Conservation (phyloP, 2,888 invertebrate genomes). For the Tenthredo amoena region DNA sequence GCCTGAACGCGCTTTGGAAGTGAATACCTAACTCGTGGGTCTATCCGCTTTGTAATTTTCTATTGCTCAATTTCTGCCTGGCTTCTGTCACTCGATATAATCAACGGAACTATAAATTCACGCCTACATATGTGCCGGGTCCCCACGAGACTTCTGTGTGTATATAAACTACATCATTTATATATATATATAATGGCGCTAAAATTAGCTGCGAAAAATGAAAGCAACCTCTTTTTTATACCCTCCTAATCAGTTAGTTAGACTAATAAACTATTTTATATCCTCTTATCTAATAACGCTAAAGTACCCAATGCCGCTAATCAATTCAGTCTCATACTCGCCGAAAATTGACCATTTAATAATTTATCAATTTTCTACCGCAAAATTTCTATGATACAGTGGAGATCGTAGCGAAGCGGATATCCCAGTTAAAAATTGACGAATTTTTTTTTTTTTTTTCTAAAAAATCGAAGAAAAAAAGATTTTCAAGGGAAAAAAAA, state of each 20-base stretch:
- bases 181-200: background rate
- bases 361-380: background rate
- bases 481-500: too few species aligned
- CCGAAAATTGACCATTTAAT: constrained; percentile 4
- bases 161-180: background rate
- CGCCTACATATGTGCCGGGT: background rate
- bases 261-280: background rate
- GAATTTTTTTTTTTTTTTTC: too few species aligned
- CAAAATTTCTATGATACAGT: too few species aligned
- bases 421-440: too few species aligned
- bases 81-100: background rate
- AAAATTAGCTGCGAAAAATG: background rate
- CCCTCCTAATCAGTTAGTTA: background rate
- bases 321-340: background rate
- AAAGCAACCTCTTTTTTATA: background rate
- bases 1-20: constrained; percentile 18
- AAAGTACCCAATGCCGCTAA: background rate
- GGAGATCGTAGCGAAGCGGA: too few species aligned
- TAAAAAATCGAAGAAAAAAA: too few species aligned
- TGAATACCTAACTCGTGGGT: background rate
- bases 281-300: background rate
- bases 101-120: constrained; percentile 6
- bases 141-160: background rate
- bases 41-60: constrained; percentile 24
- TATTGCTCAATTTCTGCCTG: constrained; percentile 29